Conservation (phyloP, 1,140 invertebrate species). For the Anoplolepis gracilipes region DNA sequence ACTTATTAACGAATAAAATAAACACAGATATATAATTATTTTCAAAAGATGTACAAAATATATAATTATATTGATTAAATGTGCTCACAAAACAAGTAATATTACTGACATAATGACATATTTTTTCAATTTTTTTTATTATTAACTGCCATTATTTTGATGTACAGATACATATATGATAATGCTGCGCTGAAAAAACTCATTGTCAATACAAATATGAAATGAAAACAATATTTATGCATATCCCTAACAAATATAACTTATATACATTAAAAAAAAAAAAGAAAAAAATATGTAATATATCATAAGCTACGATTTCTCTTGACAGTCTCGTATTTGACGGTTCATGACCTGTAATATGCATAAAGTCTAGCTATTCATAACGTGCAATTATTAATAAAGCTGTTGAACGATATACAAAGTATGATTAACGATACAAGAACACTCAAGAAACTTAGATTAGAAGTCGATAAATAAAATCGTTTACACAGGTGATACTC, state of each 20-base stretch:
- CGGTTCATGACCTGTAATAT: constrained; percentile 24
- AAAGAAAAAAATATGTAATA: constrained; percentile 64
- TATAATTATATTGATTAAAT: neutral
- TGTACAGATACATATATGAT: constrained; percentile 16
- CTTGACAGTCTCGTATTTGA: constrained; percentile 2
- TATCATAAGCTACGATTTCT: neutral
- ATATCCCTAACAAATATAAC: constrained; percentile 42
- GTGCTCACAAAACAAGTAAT: neutral
- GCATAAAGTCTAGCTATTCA: constrained; percentile 57
- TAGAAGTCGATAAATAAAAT: constrained; percentile 51
- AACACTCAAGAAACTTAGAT: constrained; percentile 64
- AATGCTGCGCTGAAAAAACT: constrained; percentile 12
- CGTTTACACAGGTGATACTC: neutral
- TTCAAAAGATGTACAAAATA: neutral
- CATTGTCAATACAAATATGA: neutral
- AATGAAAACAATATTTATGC: neutral
- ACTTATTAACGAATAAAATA: neutral
- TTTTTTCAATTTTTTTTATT: constrained; percentile 32
- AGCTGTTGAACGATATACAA: constrained; percentile 71
- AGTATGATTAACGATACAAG: constrained; percentile 64
- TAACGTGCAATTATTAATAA: constrained; percentile 74
- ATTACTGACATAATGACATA: neutral
- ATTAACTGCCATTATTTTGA: neutral
- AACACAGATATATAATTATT: neutral
- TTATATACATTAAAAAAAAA: constrained; percentile 77